Evolutionary conservation across 1,140 invertebrate species (phyloP).

Genomic region (Drosophila kanapiae): DNA sequence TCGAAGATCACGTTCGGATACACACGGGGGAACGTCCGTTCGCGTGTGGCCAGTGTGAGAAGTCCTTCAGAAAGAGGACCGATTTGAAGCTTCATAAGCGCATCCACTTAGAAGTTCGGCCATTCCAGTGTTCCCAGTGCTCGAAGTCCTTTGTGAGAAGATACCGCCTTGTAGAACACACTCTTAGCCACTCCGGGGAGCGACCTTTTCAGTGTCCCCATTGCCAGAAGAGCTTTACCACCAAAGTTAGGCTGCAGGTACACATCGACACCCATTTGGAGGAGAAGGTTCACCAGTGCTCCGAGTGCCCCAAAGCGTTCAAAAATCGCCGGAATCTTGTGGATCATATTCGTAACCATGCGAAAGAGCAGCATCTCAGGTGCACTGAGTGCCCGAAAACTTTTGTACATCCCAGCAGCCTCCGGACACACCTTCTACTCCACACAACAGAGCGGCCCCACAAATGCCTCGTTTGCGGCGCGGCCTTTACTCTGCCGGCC

Average conservation of each 20-base stretch:
- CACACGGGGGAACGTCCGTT: not conserved
- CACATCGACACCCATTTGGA: not conserved
- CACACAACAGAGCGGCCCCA: not conserved
- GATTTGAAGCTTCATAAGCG: not conserved
- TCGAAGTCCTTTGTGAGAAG: not conserved
- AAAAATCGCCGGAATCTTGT: not conserved
- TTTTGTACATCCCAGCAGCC: not conserved
- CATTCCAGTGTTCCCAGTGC: constrained; percentile 1
- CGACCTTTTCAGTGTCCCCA: not conserved
- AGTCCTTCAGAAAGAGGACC: not conserved
- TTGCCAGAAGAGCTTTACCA: not conserved
- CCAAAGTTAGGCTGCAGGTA: not conserved
- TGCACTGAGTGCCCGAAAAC: not conserved
- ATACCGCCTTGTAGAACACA: not conserved
- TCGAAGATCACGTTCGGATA: not conserved
- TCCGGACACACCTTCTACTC: not conserved
- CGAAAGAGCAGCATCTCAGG: not conserved
- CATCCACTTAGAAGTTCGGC: not conserved
- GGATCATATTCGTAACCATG: not conserved
- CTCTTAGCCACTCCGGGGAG: not conserved
- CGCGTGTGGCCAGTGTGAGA: not conserved
- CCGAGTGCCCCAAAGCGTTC: not conserved
- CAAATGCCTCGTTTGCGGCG: not conserved
- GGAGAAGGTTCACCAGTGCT: not conserved
- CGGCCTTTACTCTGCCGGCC: not conserved